phyloP scores from a whole-genome alignment of 2,113 vertebrate genomes.

The Lutjanus erythropterus region DNA sequence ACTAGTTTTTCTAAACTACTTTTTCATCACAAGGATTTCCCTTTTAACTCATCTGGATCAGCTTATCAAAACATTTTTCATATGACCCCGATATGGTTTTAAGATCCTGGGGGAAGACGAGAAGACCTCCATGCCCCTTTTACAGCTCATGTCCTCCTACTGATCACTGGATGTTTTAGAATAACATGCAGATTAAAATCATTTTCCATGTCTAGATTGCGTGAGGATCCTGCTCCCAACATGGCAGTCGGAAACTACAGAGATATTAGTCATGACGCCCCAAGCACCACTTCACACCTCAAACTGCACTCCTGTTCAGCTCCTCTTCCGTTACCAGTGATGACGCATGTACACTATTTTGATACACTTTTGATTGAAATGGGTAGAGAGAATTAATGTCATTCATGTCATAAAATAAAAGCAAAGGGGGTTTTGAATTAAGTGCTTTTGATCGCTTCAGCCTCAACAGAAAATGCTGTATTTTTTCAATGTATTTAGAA shows the following conservation, averaged over 20 bases:
- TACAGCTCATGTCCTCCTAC: not conserved
- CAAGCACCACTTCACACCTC: constrained; percentile 39
- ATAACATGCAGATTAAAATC: constrained; percentile 2
- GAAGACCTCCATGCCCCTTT: not conserved
- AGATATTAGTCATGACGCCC: constrained; percentile 5
- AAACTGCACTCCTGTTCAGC: not conserved
- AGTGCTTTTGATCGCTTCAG: not conserved
- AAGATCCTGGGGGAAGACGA: not conserved
- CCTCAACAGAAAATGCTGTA: not conserved
- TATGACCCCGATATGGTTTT: not conserved
- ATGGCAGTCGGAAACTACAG: constrained; percentile 17
- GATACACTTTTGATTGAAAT: not conserved
- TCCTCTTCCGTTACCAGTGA: not conserved
- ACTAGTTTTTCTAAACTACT: not conserved
- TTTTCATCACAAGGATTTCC: not conserved
- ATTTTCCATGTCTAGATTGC: not conserved
- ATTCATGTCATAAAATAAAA: not conserved
- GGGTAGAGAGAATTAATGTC: not conserved
- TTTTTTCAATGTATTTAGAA: not conserved
- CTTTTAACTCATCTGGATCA: not conserved
- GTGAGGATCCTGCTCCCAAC: constrained; percentile 18
- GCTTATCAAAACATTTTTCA: not conserved
- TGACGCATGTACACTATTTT: not conserved
- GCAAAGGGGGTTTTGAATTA: not conserved
- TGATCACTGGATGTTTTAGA: not conserved